Evolutionary conservation across 1,140 invertebrate genomes (phyloP), one percentile per base, ranked within the genome.

Genomic region (Caenorhabditis tropicalis): DNA sequence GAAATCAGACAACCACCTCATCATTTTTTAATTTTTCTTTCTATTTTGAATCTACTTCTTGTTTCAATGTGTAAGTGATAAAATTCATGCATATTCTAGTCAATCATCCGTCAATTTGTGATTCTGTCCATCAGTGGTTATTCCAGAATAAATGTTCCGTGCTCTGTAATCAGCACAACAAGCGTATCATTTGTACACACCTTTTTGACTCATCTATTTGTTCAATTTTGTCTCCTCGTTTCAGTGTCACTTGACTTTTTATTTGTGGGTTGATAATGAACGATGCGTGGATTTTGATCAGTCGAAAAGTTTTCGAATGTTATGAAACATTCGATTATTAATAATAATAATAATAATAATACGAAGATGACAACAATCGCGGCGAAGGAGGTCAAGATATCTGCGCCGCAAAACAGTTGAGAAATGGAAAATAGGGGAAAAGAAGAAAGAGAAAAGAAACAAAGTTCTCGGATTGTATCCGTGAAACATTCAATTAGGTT

Each of bases 281-380:
- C 39, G 21, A 24, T 19, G 12, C 24, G 16, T 39, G 29, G 36
- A 36, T 12, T 10, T 15, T 43, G 65, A 43, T 74, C 65, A 9
- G 21, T 56, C n/a, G 29, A 21, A 46, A 74, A 46, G 36, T 43
- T 24, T 10, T 10, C 27, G 4, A 5, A 24, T 74, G 36, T 43
- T 43, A 21, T 74, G 65, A 74, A 74, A 74, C 65, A 74, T 74
- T 74, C 65, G 65, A 9, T 74, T 74, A 46, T 74, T 74, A 74
- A 43, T 74, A 58, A 10, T 51, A 51, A 9, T 43, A 27, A 27
- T 65, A 65, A 43, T 27, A 51, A 9, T 43, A 27, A 27, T 65
- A 65, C 43, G 9, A 39, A 46, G 36, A 74, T 24, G 33, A 43
- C 65, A 43, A 43, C 6, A 74, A 74, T 36, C 36, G n/a, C 15